Evolutionary conservation across 2,888 invertebrate genomes (phyloP), one percentile per base, ranked within the genome.

Genomic region (Agrotis segetum): DNA sequence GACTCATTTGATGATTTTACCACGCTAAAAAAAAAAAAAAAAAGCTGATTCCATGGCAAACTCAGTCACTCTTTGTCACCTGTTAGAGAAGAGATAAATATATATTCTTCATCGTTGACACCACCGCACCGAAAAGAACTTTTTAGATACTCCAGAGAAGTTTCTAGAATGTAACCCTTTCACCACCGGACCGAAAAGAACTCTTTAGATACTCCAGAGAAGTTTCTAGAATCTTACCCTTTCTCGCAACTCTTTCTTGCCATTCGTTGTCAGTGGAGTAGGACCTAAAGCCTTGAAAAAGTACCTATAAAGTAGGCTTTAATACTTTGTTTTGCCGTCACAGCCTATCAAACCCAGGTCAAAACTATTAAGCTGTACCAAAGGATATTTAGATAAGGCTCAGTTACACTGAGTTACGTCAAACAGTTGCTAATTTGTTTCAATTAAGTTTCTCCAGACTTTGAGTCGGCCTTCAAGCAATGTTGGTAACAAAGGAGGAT

Each of bases 361-460:
- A 58, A 59, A 79, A 73, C 65, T 66, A 62, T 65, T 34, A 58
- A 79, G 53, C 56, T 19, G n/a, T 19, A 60, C 5, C 63, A 46
- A 60, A 63, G 50, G 58, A 66, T 40, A 63, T 74, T 60, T 67
- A 71, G 77, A 81, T 71, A 67, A 67, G 63, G 59, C 55, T 76
- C 53, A 71, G 53, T 67, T 50, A 82, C 82, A 70, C 67, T 73
- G 52, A 62, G 47, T 64, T 34, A 40, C 59, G 44, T 64, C 60
- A 67, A 70, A 70, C 52, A 67, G 67, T 64, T 77, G 64, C 73
- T 77, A 77, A 77, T 73, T 80, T 70, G 82, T 74, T 80, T 77
- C 59, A 77, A 70, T 73, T 77, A 65, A 55, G 58, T 55, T 78
- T 47, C 65, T 52, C 55, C 65, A 73, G 69, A 67, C 59, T 64